phyloP scores from a whole-genome alignment of 2,113 vertebrate genomes.

The Vidua macroura region DNA sequence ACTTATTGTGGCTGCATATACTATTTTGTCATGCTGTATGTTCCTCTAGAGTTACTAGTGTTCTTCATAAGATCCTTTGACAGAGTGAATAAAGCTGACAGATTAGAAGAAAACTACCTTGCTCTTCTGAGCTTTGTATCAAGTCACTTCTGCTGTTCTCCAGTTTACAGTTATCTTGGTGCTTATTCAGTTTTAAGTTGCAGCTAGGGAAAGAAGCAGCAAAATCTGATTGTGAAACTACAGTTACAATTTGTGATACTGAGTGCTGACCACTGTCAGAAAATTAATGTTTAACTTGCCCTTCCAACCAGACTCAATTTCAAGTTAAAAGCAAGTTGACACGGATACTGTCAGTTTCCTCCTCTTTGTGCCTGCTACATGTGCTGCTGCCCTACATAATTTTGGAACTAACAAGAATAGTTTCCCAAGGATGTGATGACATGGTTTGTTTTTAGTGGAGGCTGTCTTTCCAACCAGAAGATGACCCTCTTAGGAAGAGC shows the following conservation, averaged over 20 bases:
- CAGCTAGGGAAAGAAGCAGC: not conserved
- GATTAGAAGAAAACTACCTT: not conserved
- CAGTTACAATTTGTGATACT: not conserved
- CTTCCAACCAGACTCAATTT: conserved; percentile 1
- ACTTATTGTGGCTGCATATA: not conserved
- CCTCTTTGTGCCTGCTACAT: not conserved
- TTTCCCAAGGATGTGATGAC: not conserved
- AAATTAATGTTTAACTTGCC: conserved; percentile 58
- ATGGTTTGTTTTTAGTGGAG: not conserved
- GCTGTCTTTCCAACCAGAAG: not conserved
- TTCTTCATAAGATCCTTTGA: not conserved
- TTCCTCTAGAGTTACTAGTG: not conserved
- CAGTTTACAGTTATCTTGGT: not conserved
- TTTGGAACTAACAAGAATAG: not conserved
- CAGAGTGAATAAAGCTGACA: not conserved
- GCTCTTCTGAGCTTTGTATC: not conserved
- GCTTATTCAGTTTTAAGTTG: conserved; percentile 1
- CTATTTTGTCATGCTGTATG: not conserved
- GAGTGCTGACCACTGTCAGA: not conserved
- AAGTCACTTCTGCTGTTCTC: not conserved
- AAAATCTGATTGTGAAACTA: conserved; percentile 37
- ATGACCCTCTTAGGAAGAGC: not conserved
- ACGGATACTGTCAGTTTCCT: not conserved
- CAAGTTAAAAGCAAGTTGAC: conserved; percentile 30
- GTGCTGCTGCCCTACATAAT: not conserved